Base-by-base conservation (phyloP, 2,888 invertebrate species). In the Maniola hyperantus region DNA sequence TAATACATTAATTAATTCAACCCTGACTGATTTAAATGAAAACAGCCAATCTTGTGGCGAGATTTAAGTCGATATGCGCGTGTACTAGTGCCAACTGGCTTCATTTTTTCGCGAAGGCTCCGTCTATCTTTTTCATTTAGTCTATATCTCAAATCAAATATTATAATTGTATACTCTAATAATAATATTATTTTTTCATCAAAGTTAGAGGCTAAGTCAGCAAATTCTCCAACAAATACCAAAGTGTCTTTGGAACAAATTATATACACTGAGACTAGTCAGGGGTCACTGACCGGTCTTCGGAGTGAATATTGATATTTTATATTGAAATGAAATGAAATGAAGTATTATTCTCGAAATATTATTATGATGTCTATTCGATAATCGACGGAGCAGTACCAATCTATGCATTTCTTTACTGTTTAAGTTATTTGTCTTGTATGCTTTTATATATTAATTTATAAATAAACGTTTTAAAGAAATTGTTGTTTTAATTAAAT, bases 361-460 rank as follows among this genome's bases (percentile, higher is more conserved):
- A 55, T 20, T 61, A 55, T 20, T 51, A 51, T 58, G 82, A 51
- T 63, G 82, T 83, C 83, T 86, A 82, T 83, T 82, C 73, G 74
- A 76, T 74, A 79, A 77, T 57, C 62, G 78, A 82, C 64, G 59
- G 67, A 59, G 64, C 87, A 88, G 91, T 91, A 91, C 91, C 91
- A 89, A 91, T 84, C 78, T 70, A 85, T 90, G 91, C 91, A 91
- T 91, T 91, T 91, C 86, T 81, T n/a, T 89, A 89, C 85, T 81
- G 79, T 71, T 48, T 89, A 88, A 88, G 88, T 87, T 85, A 84
- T 77, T 58, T 80, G 81, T 86, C 85, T 81, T 88, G 88, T 87
- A 89, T 89, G 88, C 89, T 88, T 90, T 87, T 87, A 87, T 86
- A 86, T 87, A 88, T 82, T 89, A 88, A 90, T 89, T 90, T 90